Conservation (phyloP, 2,113 vertebrate genomes). For the Sprattus sprattus region DNA sequence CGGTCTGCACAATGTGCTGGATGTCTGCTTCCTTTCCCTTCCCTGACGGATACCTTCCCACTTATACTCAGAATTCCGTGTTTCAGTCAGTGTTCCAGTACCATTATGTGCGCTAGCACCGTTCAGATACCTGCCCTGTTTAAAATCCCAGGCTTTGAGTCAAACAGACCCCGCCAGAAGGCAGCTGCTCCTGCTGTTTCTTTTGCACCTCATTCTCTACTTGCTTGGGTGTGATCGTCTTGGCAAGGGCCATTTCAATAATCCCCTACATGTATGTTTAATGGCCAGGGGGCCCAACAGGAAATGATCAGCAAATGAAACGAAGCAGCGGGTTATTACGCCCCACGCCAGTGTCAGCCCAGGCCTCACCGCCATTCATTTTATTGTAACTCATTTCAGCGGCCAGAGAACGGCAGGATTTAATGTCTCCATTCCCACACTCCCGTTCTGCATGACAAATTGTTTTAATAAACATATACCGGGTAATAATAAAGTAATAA, state of each 20-base stretch:
- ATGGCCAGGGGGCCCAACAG: slow-evolving; percentile 86
- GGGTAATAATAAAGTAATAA: slow-evolving; percentile 99
- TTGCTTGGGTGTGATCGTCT: slow-evolving; percentile 60
- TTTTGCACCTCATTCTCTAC: slow-evolving; percentile 60
- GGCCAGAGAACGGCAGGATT: slow-evolving; percentile 92
- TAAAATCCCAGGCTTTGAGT: not conserved
- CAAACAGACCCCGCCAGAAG: not conserved
- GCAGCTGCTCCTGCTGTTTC: not conserved
- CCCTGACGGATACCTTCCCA: not conserved
- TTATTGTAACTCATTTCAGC: slow-evolving; percentile 94
- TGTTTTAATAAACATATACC: slow-evolving; percentile 99
- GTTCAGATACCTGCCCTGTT: not conserved
- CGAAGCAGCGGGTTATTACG: slow-evolving; percentile 81
- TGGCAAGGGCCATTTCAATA: slow-evolving; percentile 72
- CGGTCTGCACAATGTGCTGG: not conserved
- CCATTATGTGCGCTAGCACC: not conserved
- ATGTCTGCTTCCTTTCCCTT: not conserved
- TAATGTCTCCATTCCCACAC: slow-evolving; percentile 95
- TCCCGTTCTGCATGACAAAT: slow-evolving; percentile 99
- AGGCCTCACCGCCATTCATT: slow-evolving; percentile 84
- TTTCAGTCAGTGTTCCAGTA: not conserved
- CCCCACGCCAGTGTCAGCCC: slow-evolving; percentile 72
- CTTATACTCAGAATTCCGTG: too few relatives aligned
- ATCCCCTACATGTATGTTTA: slow-evolving; percentile 88
- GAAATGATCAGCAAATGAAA: slow-evolving; percentile 91